Conservation (phyloP, 2,888 invertebrate species). For the Calliopum simillimum region DNA sequence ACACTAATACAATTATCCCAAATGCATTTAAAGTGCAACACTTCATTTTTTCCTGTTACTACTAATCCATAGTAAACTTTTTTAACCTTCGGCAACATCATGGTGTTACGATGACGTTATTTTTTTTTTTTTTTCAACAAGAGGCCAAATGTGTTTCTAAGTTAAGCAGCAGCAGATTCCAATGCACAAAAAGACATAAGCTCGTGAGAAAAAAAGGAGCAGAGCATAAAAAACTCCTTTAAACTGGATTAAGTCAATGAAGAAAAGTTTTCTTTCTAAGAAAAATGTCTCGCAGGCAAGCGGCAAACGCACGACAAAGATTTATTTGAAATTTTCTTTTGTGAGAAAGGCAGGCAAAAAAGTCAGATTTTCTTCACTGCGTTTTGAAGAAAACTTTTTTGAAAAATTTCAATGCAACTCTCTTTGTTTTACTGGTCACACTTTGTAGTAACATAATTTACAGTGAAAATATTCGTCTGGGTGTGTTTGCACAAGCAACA, state of each 20-base stretch:
- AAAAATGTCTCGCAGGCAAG: slow-evolving; percentile 15
- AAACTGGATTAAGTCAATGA: slow-evolving; percentile 16
- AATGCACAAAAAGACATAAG: not conserved
- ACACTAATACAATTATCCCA: no score
- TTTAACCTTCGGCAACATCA: not conserved
- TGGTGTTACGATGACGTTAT: no score
- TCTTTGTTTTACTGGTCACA: not conserved
- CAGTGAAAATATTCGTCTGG: not conserved
- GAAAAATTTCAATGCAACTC: not conserved
- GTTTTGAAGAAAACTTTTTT: not conserved
- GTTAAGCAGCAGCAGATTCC: not conserved
- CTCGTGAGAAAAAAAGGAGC: not conserved
- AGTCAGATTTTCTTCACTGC: not conserved
- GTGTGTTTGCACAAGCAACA: not conserved
- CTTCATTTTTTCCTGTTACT: no score
- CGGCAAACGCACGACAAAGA: slow-evolving; percentile 45
- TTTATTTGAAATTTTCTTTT: slow-evolving; percentile 49
- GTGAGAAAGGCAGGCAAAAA: slow-evolving; percentile 9
- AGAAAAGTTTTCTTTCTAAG: not conserved
- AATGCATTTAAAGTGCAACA: no score
- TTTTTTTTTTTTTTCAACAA: not conserved
- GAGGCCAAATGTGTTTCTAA: not conserved
- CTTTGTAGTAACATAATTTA: slow-evolving; percentile 8
- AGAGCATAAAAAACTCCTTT: not conserved
- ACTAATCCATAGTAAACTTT: not conserved